phyloP scores from a whole-genome alignment of 2,113 vertebrate species.

The Acrocephalus kingi region DNA sequence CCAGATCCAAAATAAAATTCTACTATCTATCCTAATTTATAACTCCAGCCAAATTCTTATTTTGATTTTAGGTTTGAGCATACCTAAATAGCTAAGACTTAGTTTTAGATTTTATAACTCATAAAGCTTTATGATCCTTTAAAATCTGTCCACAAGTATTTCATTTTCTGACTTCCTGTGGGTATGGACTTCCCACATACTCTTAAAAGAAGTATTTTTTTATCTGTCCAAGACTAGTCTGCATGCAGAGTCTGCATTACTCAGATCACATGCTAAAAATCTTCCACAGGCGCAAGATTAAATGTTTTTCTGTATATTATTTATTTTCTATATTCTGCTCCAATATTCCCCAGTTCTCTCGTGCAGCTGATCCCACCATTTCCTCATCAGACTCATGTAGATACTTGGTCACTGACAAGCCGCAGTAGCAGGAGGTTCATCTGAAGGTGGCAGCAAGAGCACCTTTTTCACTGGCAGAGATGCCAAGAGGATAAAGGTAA shows the following conservation, averaged over 20 bases:
- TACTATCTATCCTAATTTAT: neutral
- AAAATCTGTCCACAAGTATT: constrained; percentile 15
- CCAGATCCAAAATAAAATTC: neutral
- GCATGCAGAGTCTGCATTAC: neutral
- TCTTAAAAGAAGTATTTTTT: neutral
- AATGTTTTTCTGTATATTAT: neutral
- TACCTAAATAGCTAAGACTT: neutral
- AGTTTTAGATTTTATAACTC: neutral
- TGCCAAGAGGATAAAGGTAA: neutral
- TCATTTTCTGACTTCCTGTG: constrained; percentile 35
- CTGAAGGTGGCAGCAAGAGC: constrained; percentile 20
- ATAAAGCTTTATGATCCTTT: constrained; percentile 29
- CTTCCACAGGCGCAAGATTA: neutral
- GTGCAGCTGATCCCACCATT: neutral
- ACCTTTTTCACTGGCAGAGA: neutral
- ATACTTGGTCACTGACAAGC: neutral
- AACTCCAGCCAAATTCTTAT: neutral
- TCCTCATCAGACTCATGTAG: neutral
- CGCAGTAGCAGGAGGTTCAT: neutral
- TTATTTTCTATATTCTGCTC: neutral
- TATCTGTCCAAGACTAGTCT: neutral
- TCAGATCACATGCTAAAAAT: neutral
- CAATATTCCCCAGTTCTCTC: neutral
- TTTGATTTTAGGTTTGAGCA: constrained; percentile 8
- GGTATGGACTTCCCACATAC: neutral